phyloP scores from a whole-genome alignment of 2,113 vertebrate genomes.

The Anhinga rufa region DNA sequence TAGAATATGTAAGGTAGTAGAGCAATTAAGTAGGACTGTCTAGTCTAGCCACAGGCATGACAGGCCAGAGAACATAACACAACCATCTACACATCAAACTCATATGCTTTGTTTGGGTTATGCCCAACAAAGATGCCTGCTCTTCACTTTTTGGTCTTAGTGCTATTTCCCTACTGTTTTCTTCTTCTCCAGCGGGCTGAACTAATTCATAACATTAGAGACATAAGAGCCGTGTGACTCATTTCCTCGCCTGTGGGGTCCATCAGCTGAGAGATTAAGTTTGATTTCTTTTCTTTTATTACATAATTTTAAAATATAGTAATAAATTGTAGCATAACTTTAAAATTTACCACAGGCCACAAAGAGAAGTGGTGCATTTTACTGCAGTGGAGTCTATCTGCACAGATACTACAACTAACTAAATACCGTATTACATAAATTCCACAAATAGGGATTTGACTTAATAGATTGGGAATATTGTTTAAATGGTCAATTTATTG shows the following conservation, averaged over 20 bases:
- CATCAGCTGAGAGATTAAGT: background rate
- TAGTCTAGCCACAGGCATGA: background rate
- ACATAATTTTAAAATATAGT: background rate
- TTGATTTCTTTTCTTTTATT: background rate
- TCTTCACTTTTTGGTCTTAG: background rate
- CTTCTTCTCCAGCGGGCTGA: constrained; percentile 13
- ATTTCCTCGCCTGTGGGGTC: constrained; percentile 7
- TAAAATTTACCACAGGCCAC: background rate
- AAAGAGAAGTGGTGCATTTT: background rate
- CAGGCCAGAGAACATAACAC: background rate
- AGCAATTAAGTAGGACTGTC: background rate
- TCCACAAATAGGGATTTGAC: background rate
- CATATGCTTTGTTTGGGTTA: background rate
- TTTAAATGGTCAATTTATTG: background rate
- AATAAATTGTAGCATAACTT: background rate
- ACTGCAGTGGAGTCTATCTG: background rate
- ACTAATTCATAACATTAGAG: background rate
- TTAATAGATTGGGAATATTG: background rate
- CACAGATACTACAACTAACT: background rate
- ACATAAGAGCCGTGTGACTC: background rate
- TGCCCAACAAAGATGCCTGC: background rate
- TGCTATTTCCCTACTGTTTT: background rate
- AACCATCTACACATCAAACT: background rate
- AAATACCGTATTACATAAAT: background rate
- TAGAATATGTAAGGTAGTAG: background rate